These are phyloP conservation scores for Sarcophaga bullata DNA, from an alignment of 1,140 invertebrate genomes.

Conservation along the genomic window DNA sequence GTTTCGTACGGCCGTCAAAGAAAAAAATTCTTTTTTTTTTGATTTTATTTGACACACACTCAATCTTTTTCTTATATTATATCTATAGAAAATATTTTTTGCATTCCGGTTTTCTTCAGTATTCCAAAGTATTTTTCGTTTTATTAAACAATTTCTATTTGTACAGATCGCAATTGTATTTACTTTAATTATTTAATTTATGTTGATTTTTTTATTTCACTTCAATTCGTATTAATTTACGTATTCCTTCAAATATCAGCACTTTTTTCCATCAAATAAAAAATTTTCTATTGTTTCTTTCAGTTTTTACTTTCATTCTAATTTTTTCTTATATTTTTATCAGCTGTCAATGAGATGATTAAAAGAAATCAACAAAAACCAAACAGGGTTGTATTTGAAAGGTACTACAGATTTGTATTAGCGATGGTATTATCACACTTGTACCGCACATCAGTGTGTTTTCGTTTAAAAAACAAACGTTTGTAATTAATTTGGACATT, in stretches of 20 bases:
- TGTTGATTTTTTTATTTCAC: neutral
- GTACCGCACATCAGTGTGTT: too few species aligned
- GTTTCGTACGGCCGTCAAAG: conserved; percentile 4
- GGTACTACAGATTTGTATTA: neutral
- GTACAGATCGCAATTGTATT: neutral
- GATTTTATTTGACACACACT: conserved; percentile 6
- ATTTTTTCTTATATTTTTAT: neutral
- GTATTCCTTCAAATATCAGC: conserved; percentile 14
- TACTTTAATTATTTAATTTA: conserved; percentile 15
- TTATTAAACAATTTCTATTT: neutral
- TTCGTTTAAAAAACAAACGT: too few species aligned
- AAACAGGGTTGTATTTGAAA: neutral
- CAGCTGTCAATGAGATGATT: neutral
- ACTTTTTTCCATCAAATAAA: conserved; percentile 19
- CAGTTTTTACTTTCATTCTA: conserved; percentile 22
- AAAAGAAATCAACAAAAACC: neutral
- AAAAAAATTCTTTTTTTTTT: neutral
- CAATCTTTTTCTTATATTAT: neutral
- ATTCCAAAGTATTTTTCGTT: neutral
- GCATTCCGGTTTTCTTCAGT: neutral
- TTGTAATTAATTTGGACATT: too few species aligned
- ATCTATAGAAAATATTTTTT: neutral
- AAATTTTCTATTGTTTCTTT: conserved; percentile 25
- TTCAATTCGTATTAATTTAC: conserved; percentile 12
- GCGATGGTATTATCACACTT: too few species aligned